A percentile compares a stretch with the other conserved stretches of the same genome.
These are phyloP conservation scores for Takifugu flavidus DNA, from an alignment of 2,113 vertebrate genomes.

Conservation along the genomic window DNA sequence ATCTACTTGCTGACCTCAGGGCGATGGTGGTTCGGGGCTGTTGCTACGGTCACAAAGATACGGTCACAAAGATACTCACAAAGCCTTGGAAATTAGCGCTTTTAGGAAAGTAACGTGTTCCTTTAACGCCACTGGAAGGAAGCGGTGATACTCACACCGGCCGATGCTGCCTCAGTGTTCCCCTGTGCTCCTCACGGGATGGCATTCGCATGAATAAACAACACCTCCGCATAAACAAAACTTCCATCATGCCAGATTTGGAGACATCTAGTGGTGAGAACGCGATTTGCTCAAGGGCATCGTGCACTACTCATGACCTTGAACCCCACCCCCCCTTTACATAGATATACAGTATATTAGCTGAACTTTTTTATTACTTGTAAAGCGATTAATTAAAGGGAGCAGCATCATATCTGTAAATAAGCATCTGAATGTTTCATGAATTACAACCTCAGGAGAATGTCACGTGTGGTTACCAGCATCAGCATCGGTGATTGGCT, in stretches of 20 bases:
- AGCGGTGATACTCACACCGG: slow-evolving; percentile 22
- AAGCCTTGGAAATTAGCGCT: slow-evolving; percentile 19
- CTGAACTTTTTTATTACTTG: too few relatives aligned
- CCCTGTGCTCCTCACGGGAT: slow-evolving; percentile 5
- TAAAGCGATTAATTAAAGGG: too few relatives aligned
- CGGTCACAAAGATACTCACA: slow-evolving; percentile 44
- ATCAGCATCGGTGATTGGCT: slow-evolving; percentile 34
- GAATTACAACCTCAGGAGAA: slow-evolving; percentile 48
- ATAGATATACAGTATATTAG: too few relatives aligned
- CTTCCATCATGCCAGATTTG: too few relatives aligned
- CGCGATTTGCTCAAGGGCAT: too few relatives aligned
- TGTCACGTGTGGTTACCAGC: slow-evolving; percentile 43
- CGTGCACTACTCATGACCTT: too few relatives aligned
- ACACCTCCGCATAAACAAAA: not conserved
- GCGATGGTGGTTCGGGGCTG: slow-evolving; percentile 48
- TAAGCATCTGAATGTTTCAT: slow-evolving; percentile 53
- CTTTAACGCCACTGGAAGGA: slow-evolving; percentile 17
- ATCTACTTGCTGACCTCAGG: slow-evolving; percentile 25
- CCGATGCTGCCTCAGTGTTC: slow-evolving; percentile 16
- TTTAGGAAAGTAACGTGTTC: slow-evolving; percentile 34
- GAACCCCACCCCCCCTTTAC: too few relatives aligned
- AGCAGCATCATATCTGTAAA: too few relatives aligned
- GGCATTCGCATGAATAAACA: not conserved
- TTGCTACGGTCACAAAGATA: slow-evolving; percentile 68
- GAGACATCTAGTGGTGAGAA: too few relatives aligned